Conservation (phyloP, 2,888 invertebrate genomes). For the Alviniconcha strummeri region DNA sequence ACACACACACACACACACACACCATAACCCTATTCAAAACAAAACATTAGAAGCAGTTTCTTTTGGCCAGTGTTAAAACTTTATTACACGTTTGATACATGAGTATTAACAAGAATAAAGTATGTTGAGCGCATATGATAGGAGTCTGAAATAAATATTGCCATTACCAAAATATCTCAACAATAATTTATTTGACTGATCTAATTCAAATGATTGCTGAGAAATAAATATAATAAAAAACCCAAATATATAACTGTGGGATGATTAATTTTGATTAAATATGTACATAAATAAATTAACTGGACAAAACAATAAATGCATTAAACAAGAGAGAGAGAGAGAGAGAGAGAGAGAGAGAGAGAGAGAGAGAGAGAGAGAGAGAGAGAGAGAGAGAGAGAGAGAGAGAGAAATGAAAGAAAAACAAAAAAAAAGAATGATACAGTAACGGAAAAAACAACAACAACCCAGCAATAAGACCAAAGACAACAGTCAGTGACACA, state of each 20-base stretch:
- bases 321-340: too few species aligned
- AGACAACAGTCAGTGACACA: neutral
- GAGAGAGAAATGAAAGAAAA: neutral
- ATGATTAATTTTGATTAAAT: too few species aligned
- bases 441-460: too few species aligned
- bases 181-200: neutral
- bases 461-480: too few species aligned
- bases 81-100: neutral
- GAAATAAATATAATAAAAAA: neutral
- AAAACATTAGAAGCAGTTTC: neutral
- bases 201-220: neutral
- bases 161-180: neutral
- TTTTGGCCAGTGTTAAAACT: neutral
- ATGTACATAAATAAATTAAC: too few species aligned
- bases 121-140: neutral
- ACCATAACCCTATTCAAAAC: neutral
- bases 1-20: neutral
- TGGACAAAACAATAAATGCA: too few species aligned
- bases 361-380: neutral
- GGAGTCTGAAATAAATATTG: neutral
- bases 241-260: too few species aligned
- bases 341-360: neutral
- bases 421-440: neutral
- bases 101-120: neutral
- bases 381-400: neutral